A percentile compares a stretch with the other conserved stretches of the same genome.
phyloP scores from a whole-genome alignment of 2,113 vertebrate genomes.

The Seriola aureovittata region DNA sequence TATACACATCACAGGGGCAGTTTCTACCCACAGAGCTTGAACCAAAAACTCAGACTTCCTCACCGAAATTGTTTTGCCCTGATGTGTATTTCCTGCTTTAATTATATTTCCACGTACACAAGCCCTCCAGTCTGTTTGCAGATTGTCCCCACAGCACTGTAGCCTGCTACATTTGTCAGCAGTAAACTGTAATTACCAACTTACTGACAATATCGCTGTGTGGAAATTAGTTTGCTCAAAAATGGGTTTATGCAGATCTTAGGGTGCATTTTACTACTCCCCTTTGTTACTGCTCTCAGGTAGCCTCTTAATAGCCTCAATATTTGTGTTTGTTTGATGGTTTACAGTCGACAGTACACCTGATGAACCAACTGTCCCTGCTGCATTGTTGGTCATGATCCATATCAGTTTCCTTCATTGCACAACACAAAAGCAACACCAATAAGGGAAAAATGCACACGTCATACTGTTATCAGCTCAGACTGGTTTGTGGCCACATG shows the following conservation, averaged over 20 bases:
- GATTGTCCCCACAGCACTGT: neutral
- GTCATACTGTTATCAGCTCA: slow-evolving; percentile 39
- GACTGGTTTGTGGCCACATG: slow-evolving; percentile 57
- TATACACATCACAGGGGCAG: neutral
- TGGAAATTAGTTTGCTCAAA: too few species aligned
- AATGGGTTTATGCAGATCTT: neutral
- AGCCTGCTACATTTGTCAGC: neutral
- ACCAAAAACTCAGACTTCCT: slow-evolving; percentile 1
- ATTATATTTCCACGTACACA: neutral
- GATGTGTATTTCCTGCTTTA: neutral
- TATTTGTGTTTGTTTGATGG: neutral
- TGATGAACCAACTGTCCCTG: neutral
- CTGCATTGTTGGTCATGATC: slow-evolving; percentile 16
- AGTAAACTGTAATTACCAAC: neutral
- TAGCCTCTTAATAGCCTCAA: neutral
- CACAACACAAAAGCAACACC: neutral
- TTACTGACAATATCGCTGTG: too few species aligned
- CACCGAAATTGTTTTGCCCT: neutral
- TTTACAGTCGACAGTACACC: neutral
- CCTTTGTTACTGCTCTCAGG: neutral
- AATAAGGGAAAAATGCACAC: slow-evolving; percentile 16
- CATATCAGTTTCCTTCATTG: slow-evolving; percentile 19
- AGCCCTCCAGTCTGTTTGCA: neutral
- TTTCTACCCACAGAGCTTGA: neutral
- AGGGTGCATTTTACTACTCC: neutral